These are phyloP conservation scores for Drosophila histrio DNA, from an alignment of 2,888 invertebrate species.

Conservation along the genomic window DNA sequence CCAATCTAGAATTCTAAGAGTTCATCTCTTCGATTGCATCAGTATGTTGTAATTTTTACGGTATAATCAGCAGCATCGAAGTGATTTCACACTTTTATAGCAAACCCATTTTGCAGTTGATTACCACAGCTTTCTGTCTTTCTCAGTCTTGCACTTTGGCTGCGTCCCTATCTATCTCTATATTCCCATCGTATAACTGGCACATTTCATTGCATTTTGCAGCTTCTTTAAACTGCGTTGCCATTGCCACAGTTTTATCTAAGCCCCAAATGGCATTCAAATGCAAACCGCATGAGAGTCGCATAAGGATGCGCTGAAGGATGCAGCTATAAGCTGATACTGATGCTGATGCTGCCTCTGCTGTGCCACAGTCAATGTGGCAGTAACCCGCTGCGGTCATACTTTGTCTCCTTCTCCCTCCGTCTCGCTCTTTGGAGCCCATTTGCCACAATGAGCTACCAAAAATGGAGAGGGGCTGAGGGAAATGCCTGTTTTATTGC, in stretches of 20 bases:
- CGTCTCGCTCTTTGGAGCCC: not conserved
- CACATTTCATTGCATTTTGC: conserved; percentile 18
- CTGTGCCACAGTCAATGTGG: conserved; percentile 13
- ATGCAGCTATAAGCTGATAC: conserved; percentile 34
- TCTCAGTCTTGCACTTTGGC: not conserved
- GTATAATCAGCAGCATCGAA: not conserved
- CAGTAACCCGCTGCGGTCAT: conserved; percentile 56
- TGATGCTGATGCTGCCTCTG: not conserved
- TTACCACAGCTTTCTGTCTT: not conserved
- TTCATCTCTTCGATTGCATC: not conserved
- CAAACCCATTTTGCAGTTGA: conserved; percentile 18
- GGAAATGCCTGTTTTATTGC: conserved; percentile 69
- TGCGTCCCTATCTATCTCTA: not conserved
- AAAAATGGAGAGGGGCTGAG: conserved; percentile 41
- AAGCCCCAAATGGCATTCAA: conserved; percentile 73
- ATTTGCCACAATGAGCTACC: conserved; percentile 54
- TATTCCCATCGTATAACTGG: conserved; percentile 2
- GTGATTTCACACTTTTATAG: conserved; percentile 22
- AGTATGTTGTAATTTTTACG: not conserved
- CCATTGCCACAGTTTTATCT: conserved; percentile 64
- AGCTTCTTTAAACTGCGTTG: conserved; percentile 44
- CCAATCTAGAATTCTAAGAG: not conserved
- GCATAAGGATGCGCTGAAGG: conserved; percentile 58
- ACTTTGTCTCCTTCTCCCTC: conserved; percentile 47
- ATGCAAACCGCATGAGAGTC: conserved; percentile 69